Evolutionary conservation across 2,888 invertebrate species (phyloP).

Genomic region (Eristalis arbustorum): DNA sequence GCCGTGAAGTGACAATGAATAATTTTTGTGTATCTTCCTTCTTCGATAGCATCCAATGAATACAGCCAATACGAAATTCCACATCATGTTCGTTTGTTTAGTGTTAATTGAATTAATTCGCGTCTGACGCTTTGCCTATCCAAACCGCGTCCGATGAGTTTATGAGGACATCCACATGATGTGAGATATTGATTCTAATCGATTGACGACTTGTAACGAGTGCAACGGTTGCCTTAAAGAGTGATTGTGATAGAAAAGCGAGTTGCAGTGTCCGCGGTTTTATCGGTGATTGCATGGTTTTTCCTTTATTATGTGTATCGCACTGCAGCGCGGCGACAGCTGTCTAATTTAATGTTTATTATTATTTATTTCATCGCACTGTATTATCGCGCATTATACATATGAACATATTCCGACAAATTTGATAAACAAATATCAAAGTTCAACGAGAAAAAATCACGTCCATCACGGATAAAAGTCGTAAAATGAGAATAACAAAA

Average conservation of each 20-base stretch:
- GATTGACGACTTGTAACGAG: not conserved
- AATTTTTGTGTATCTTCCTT: not conserved
- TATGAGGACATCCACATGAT: not conserved
- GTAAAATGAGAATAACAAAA: not conserved
- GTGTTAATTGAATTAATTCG: constrained; percentile 36
- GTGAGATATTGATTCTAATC: not conserved
- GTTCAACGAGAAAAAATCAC: constrained; percentile 42
- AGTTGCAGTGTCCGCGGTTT: not conserved
- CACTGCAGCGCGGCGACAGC: not conserved
- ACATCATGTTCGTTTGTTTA: constrained; percentile 18
- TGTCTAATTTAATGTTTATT: constrained; percentile 20
- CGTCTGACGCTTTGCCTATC: not conserved
- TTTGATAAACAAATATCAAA: constrained; percentile 56
- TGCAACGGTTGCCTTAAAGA: not conserved
- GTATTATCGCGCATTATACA: not conserved
- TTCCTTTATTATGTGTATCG: not conserved
- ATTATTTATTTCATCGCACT: not conserved
- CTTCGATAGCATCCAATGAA: not conserved
- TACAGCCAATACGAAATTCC: not conserved
- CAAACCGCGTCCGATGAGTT: not conserved
- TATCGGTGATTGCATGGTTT: not conserved
- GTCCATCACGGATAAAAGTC: constrained; percentile 2
- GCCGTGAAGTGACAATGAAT: not conserved
- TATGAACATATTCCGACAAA: not conserved
- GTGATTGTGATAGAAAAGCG: not conserved